phyloP scores from a whole-genome alignment of 2,113 vertebrate genomes.

The Colaptes auratus region DNA sequence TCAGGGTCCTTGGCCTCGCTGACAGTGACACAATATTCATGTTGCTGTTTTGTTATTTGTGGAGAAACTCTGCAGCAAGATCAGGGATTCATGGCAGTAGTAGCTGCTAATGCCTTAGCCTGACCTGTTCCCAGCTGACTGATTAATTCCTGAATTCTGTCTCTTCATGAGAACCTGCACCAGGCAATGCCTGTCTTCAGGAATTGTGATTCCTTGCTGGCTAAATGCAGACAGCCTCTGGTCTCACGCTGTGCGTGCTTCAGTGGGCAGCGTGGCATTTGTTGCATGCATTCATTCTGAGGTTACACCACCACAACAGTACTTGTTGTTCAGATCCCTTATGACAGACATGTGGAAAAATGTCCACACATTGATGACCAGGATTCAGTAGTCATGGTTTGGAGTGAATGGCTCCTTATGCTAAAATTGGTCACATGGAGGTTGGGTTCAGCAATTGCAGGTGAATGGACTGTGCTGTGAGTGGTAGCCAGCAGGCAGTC shows the following conservation, averaged over 20 bases:
- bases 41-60: background rate
- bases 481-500: background rate
- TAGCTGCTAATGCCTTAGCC: background rate
- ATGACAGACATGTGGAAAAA: background rate
- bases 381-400: conserved; percentile 1
- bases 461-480: background rate
- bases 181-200: conserved; percentile 7
- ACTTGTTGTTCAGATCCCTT: background rate
- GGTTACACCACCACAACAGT: background rate
- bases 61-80: background rate
- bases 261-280: background rate
- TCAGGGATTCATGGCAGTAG: background rate
- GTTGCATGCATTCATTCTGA: background rate
- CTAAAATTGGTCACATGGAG: background rate
- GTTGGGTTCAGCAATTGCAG: background rate
- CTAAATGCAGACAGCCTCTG: background rate
- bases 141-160: conserved; percentile 51
- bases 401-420: background rate
- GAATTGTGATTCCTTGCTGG: background rate
- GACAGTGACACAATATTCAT: background rate
- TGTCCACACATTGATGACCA: background rate
- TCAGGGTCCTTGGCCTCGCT: background rate
- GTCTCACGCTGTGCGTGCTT: background rate
- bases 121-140: background rate
- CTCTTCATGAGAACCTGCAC: conserved; percentile 19